These are phyloP conservation scores for Apodemia zela DNA, from an alignment of 2,888 invertebrate species.

Conservation along the genomic window DNA sequence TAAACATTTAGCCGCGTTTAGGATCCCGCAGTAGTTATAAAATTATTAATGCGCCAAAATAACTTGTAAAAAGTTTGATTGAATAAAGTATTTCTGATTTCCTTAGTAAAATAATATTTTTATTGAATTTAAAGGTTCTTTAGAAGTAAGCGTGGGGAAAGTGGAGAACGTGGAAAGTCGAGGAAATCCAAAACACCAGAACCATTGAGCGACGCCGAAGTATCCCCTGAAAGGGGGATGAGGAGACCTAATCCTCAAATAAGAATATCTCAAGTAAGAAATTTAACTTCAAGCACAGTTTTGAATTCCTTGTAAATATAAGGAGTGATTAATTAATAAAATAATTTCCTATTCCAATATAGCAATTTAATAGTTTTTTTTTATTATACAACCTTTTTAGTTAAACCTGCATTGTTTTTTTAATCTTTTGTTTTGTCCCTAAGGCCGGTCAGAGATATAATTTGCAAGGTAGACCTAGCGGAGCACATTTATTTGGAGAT, in stretches of 20 bases:
- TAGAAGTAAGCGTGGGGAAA: conserved; percentile 88
- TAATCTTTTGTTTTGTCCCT: conserved; percentile 35
- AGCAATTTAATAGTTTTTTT: conserved; percentile 13
- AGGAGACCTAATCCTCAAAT: conserved; percentile 71
- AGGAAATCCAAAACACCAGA: conserved; percentile 87
- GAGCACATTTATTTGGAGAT: conserved; percentile 63
- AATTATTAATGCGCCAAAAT: too few species aligned
- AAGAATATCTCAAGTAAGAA: conserved; percentile 72
- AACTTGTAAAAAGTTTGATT: too few species aligned
- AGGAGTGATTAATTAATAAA: background rate
- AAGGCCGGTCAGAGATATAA: conserved; percentile 74
- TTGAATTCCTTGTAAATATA: conserved; percentile 12
- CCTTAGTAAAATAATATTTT: background rate
- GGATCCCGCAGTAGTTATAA: too few species aligned
- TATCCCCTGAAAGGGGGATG: conserved; percentile 60
- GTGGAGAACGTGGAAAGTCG: conserved; percentile 83
- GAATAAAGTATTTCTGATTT: too few species aligned
- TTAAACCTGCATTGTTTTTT: conserved; percentile 29
- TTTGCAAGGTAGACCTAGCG: conserved; percentile 55
- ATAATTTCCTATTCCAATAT: background rate
- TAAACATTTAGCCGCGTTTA: too few species aligned
- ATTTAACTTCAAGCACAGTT: background rate
- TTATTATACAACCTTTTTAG: conserved; percentile 8
- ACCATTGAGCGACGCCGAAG: conserved; percentile 73
- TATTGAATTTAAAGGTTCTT: conserved; percentile 83